Conservation (phyloP, 1,140 invertebrate genomes). For the Apis florea region DNA sequence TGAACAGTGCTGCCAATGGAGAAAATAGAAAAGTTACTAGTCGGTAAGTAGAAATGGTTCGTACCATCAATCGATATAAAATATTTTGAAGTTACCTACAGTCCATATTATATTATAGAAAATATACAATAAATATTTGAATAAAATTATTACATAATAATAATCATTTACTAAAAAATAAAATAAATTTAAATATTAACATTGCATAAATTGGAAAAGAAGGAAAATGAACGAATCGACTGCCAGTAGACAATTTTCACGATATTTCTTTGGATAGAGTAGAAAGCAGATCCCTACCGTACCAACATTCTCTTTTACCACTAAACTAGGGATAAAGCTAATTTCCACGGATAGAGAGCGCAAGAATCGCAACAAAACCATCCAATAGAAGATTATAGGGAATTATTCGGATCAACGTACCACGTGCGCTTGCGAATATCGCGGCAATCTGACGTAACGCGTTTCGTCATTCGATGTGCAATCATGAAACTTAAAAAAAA, state of each 20-base stretch:
- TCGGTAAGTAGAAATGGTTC: background rate
- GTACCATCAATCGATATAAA: conserved; percentile 5
- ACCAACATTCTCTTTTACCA: conserved; percentile 24
- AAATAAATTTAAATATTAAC: background rate
- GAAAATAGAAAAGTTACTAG: conserved; percentile 15
- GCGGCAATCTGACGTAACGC: conserved; percentile 13
- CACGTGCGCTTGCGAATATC: conserved; percentile 46
- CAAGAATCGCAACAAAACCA: background rate
- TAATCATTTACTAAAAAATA: background rate
- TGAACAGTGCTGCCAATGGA: conserved; percentile 23
- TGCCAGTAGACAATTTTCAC: background rate
- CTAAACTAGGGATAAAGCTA: conserved; percentile 16
- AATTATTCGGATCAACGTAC: conserved; percentile 41
- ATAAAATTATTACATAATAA: background rate
- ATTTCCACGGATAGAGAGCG: conserved; percentile 29
- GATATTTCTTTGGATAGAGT: background rate
- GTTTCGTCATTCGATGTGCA: too few species aligned
- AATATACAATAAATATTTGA: background rate
- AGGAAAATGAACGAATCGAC: background rate
- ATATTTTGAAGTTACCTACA: conserved; percentile 13
- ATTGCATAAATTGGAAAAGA: background rate
- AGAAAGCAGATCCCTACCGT: conserved; percentile 27
- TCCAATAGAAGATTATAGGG: background rate
- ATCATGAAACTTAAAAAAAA: too few species aligned
- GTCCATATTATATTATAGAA: background rate